A percentile compares a stretch with the other conserved stretches of the same genome.
Evolutionary conservation across 1,140 invertebrate species (phyloP).

Genomic region (Archivesica marissinica): DNA sequence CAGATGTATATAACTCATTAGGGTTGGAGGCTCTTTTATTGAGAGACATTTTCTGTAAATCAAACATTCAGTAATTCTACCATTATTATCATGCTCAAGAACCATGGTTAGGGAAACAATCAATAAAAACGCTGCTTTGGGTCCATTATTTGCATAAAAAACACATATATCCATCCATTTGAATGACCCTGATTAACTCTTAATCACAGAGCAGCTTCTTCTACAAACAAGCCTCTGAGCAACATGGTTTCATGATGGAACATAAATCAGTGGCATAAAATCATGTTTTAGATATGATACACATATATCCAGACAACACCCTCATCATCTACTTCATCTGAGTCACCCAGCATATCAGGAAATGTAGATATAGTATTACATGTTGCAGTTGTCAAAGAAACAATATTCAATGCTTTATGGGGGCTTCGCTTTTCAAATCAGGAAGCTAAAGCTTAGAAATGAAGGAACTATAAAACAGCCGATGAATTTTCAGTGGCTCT

Average conservation of each 20-base stretch:
- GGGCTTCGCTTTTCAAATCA: no score
- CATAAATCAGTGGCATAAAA: slow-evolving; percentile 26
- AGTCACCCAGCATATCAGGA: no score
- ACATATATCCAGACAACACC: background rate
- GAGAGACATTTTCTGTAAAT: slow-evolving; percentile 18
- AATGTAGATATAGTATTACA: no score
- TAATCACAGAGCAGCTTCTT: slow-evolving; percentile 46
- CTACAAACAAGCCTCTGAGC: slow-evolving; percentile 27
- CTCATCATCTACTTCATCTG: no score
- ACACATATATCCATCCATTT: slow-evolving; percentile 41
- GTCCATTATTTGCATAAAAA: slow-evolving; percentile 48
- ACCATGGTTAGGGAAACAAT: slow-evolving; percentile 15
- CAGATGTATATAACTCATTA: slow-evolving; percentile 28
- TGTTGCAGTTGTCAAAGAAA: no score
- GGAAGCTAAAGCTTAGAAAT: no score
- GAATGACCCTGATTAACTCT: slow-evolving; percentile 52
- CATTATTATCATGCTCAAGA: slow-evolving; percentile 26
- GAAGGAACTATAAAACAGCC: no score
- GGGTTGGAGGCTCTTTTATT: background rate
- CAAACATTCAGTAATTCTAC: slow-evolving; percentile 38
- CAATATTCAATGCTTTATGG: no score
- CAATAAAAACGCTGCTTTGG: slow-evolving; percentile 35
- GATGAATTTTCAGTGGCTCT: no score
- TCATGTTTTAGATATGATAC: background rate
- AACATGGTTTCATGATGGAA: slow-evolving; percentile 41